These are phyloP conservation scores for Muscina levida DNA, from an alignment of 2,888 invertebrate species.

Conservation along the genomic window DNA sequence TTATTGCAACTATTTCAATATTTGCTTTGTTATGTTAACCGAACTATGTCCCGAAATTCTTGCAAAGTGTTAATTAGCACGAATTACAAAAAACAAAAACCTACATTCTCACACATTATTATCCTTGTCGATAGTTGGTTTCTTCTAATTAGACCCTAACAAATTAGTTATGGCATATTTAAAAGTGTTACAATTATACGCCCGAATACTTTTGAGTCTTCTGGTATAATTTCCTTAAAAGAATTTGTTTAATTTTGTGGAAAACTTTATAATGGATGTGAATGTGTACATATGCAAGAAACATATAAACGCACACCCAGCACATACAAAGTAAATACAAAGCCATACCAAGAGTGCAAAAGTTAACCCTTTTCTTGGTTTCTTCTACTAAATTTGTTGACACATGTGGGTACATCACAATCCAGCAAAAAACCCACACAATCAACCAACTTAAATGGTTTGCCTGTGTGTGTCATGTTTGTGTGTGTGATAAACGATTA, in stretches of 20 bases:
- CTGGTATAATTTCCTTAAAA: slow-evolving; percentile 32
- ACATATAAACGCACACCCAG: no score
- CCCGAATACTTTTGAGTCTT: not conserved
- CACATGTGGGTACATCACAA: slow-evolving; percentile 11
- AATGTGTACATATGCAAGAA: no score
- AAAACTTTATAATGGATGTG: slow-evolving; percentile 34
- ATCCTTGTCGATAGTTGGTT: not conserved
- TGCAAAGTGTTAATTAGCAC: no score
- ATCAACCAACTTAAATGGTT: no score
- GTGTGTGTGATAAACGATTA: not conserved
- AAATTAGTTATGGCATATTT: slow-evolving; percentile 5
- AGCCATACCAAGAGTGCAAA: not conserved
- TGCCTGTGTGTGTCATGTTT: no score
- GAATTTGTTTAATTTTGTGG: slow-evolving; percentile 40
- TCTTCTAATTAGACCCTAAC: not conserved
- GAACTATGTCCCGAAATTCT: no score
- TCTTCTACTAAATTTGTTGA: slow-evolving; percentile 50
- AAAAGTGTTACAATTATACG: not conserved
- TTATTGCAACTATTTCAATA: no score
- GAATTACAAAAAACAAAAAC: no score
- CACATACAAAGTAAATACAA: no score
- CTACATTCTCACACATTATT: no score
- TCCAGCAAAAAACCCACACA: not conserved
- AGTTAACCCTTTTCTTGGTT: slow-evolving; percentile 41
- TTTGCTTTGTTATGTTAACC: no score